These are phyloP conservation scores for Aporophyla lueneburgensis DNA, from an alignment of 2,888 invertebrate genomes.

Conservation along the genomic window DNA sequence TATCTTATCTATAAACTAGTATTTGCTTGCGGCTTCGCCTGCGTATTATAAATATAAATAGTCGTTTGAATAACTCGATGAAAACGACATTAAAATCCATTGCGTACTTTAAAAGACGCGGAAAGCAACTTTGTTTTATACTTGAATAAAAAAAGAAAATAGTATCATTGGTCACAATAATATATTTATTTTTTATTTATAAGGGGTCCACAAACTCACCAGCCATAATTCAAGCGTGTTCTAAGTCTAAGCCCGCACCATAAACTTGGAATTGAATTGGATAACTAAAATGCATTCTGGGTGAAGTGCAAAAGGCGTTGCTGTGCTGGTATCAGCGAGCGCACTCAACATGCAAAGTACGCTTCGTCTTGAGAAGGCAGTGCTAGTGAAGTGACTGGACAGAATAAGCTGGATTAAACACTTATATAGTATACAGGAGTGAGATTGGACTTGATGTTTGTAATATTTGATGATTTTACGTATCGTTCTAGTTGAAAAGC, in stretches of 20 bases:
- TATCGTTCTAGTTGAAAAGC: background rate
- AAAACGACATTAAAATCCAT: too few relatives aligned
- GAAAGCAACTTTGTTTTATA: too few relatives aligned
- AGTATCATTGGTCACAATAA: too few relatives aligned
- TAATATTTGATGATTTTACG: background rate
- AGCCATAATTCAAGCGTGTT: conserved; percentile 19
- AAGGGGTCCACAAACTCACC: too few relatives aligned
- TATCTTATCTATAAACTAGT: too few relatives aligned
- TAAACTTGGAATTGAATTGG: conserved; percentile 66
- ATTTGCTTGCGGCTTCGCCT: too few relatives aligned
- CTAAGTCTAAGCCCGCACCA: conserved; percentile 25
- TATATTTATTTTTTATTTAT: background rate
- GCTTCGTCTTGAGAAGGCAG: conserved; percentile 57
- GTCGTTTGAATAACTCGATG: too few relatives aligned
- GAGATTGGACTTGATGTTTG: background rate
- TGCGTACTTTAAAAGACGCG: too few relatives aligned
- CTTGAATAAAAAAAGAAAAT: too few relatives aligned
- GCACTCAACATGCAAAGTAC: conserved; percentile 72
- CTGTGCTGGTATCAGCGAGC: conserved; percentile 61
- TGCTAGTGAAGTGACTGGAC: conserved; percentile 53
- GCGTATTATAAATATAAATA: too few relatives aligned
- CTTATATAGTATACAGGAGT: background rate
- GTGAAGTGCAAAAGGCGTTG: conserved; percentile 67
- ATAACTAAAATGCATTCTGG: conserved; percentile 69
- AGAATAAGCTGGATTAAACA: background rate